These are phyloP conservation scores for Etheostoma nigrum DNA, from an alignment of 2,797 vertebrate species.

Conservation along the genomic window DNA sequence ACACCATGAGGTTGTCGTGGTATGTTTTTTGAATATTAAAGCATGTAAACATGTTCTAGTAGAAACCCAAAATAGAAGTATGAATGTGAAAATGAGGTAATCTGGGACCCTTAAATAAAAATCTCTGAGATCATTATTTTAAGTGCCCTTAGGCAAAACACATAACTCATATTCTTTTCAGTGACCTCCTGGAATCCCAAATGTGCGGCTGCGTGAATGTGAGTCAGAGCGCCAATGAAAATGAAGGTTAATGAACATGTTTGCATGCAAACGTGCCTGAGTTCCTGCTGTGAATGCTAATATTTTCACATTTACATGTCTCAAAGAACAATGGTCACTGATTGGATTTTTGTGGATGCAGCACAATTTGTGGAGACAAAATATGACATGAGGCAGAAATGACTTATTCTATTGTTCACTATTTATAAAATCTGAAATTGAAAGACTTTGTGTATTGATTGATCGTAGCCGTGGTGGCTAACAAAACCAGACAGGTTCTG, in stretches of 20 bases:
- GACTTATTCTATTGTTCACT: background rate
- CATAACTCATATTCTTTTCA: background rate
- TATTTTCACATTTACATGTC: constrained; percentile 39
- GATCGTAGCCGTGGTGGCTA: background rate
- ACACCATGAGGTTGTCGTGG: too few relatives aligned
- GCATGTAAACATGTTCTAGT: too few relatives aligned
- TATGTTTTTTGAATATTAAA: too few relatives aligned
- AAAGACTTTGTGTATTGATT: constrained; percentile 4
- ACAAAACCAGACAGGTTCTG: background rate
- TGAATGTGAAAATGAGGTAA: too few relatives aligned
- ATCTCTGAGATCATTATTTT: too few relatives aligned
- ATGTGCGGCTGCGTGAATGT: constrained; percentile 3
- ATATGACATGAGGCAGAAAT: background rate
- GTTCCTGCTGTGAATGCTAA: constrained; percentile 17
- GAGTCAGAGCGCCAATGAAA: background rate
- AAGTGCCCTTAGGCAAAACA: background rate
- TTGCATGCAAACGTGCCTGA: background rate
- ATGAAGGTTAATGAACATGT: constrained; percentile 17
- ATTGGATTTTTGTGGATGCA: background rate
- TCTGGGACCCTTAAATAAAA: too few relatives aligned
- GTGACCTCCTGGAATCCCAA: background rate
- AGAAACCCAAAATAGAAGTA: too few relatives aligned
- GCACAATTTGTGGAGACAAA: background rate
- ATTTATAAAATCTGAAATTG: background rate
- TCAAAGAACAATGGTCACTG: background rate